Percentiles rank a stretch among this genome's conserved stretches.
These are phyloP conservation scores for Ethmia dodecea DNA, from an alignment of 2,888 invertebrate species.

Conservation along the genomic window DNA sequence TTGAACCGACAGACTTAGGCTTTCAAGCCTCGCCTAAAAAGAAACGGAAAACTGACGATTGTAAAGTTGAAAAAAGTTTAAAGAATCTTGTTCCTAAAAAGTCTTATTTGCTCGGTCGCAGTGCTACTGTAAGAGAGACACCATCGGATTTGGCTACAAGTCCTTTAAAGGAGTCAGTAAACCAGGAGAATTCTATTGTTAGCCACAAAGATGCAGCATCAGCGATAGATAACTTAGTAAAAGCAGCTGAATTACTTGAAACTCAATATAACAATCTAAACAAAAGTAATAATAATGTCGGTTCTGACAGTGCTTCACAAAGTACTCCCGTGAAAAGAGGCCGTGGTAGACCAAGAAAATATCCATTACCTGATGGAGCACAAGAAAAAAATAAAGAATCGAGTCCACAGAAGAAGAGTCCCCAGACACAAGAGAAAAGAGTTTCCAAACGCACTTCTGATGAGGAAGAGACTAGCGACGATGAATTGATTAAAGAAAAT, in stretches of 20 bases:
- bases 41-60: constrained; percentile 55
- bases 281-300: constrained; percentile 19
- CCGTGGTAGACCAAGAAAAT: constrained; percentile 64
- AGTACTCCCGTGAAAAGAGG: constrained; percentile 60
- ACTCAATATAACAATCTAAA: constrained; percentile 49
- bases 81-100: constrained; percentile 59
- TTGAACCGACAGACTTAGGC: constrained; percentile 57
- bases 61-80: constrained; percentile 38
- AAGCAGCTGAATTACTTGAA: constrained; percentile 66
- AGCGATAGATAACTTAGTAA: constrained; percentile 66
- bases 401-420: constrained; percentile 53
- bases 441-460: constrained; percentile 30
- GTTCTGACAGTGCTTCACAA: constrained; percentile 29
- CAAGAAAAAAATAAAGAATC: constrained; percentile 33
- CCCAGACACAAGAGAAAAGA: constrained; percentile 48
- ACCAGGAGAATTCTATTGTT: constrained; percentile 29
- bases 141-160: constrained; percentile 28
- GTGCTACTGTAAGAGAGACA: constrained; percentile 19
- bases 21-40: constrained; percentile 56
- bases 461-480: constrained; percentile 39
- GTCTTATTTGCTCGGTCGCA: constrained; percentile 55
- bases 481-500: constrained; percentile 55
- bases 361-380: constrained; percentile 50
- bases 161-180: constrained; percentile 29
- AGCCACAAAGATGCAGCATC: constrained; percentile 44